phyloP scores from a whole-genome alignment of 2,888 invertebrate species.

The Calameuta filiformis region DNA sequence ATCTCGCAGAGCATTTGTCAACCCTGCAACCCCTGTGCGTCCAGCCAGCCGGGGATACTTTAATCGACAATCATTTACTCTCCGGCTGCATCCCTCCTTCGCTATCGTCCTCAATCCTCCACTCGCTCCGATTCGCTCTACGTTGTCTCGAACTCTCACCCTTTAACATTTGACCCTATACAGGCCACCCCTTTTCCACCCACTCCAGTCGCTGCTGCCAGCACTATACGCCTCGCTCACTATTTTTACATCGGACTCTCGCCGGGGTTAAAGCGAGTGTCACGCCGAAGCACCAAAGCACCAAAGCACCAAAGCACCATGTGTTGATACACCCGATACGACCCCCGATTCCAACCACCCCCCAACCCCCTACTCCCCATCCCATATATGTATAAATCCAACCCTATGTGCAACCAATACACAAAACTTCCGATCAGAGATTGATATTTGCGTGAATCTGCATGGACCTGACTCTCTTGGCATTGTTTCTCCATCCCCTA shows the following conservation, averaged over 20 bases:
- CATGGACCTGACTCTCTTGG: slow-evolving; percentile 10
- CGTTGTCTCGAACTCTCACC: no score
- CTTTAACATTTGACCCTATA: no score
- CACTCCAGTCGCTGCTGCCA: not conserved
- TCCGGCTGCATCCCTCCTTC: slow-evolving; percentile 24
- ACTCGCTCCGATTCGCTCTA: not conserved
- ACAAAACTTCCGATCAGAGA: slow-evolving; percentile 34
- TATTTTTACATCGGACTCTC: slow-evolving; percentile 10
- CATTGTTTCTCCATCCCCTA: no score
- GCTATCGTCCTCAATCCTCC: not conserved
- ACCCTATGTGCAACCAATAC: not conserved
- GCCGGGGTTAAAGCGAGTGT: slow-evolving; percentile 30
- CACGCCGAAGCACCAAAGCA: slow-evolving; percentile 14
- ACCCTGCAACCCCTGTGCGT: slow-evolving; percentile 36
- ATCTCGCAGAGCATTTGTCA: slow-evolving; percentile 61
- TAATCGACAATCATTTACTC: slow-evolving; percentile 62
- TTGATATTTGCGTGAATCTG: slow-evolving; percentile 43
- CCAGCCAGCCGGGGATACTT: slow-evolving; percentile 48
- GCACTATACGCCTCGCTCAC: not conserved
- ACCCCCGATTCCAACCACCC: slow-evolving; percentile 6
- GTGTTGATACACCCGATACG: slow-evolving; percentile 45
- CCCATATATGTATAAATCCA: slow-evolving; percentile 17
- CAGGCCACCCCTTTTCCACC: no score
- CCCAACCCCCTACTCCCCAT: not conserved
- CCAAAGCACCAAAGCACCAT: slow-evolving; percentile 35